Conservation (phyloP, 1,140 invertebrate species). For the Himalopsyche phryganea region DNA sequence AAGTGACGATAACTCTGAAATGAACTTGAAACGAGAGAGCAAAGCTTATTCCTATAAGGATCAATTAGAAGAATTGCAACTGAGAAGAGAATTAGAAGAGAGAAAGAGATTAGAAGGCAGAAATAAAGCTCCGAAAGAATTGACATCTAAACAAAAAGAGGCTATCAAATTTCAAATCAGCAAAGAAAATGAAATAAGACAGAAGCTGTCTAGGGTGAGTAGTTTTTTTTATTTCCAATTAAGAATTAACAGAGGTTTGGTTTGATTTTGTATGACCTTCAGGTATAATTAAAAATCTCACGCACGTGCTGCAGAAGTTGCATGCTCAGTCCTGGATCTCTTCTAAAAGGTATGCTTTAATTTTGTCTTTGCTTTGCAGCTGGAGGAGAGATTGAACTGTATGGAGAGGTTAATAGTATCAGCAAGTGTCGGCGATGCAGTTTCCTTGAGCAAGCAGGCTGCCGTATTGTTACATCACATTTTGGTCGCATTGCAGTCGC, state of each 20-base stretch:
- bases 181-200: constrained; percentile 78
- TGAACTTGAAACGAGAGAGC: constrained; percentile 93
- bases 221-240: background rate
- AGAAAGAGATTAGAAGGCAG: constrained; percentile 82
- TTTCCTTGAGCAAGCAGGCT: constrained; percentile 61
- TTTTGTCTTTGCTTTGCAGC: constrained; percentile 40
- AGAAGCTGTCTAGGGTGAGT: constrained; percentile 60
- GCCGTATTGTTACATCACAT: constrained; percentile 61
- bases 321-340: too few relatives aligned
- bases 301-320: too few relatives aligned
- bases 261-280: too few relatives aligned
- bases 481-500: constrained; percentile 62
- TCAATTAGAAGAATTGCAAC: constrained; percentile 89
- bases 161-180: constrained; percentile 80
- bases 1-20: constrained; percentile 63
- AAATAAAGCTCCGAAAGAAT: constrained; percentile 68
- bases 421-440: constrained; percentile 58
- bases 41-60: constrained; percentile 97
- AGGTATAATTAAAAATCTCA: background rate
- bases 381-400: constrained; percentile 61
- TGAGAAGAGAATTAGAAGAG: constrained; percentile 88
- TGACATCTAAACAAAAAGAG: constrained; percentile 90
- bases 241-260: too few relatives aligned
- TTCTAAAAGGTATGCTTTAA: too few relatives aligned
- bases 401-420: constrained; percentile 64